Base-by-base conservation (phyloP, 2,797 vertebrate genomes). In the Leuciscus waleckii region DNA sequence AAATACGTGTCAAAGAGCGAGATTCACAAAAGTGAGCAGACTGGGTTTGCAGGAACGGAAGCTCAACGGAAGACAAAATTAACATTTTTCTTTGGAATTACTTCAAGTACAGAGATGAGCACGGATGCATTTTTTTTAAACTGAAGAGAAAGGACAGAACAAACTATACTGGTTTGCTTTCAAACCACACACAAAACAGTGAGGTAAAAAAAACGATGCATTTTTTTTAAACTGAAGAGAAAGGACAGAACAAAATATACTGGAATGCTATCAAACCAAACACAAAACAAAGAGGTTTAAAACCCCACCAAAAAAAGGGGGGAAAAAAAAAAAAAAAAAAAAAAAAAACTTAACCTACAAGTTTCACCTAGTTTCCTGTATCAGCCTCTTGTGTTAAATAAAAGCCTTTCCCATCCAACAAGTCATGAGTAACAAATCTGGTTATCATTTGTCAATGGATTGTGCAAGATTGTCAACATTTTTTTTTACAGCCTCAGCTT, bases 381-480 rank as follows among this genome's bases (percentile, higher is more conserved):
- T 82, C 81, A 82, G 69, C 69, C 58, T 37, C 70, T 82, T 46
- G 16, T 49, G 74, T 23, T n/a, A 46, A 43, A 70, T 61, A 58
- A 61, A 87, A 80, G 81, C 87, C 69, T 75, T 82, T 88, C 87
- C 86, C 87, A 85, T 90, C 79, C 56, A 54, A 63, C 84, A 82
- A 85, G 88, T 81, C 75, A 41, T 54, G 75, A 77, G 83, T 79
- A 81, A 91, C 92, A 91, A 90, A 90, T 89, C 91, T 91, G 90
- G 87, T 90, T 91, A 82, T 84, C 86, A 89, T 91, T 88, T 83
- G 78, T 85, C 26, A 80, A 84, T 2, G 58, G 88, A 89, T 88
- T 89, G 85, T 80, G 81, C 87, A 88, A 89, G 77, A 81, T 81
- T 78, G 89, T 93, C 91, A 93, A 92, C 89, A 90, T 90, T 87